Evolutionary conservation across 2,113 vertebrate species (phyloP).

Genomic region (Phodopus roborovskii): DNA sequence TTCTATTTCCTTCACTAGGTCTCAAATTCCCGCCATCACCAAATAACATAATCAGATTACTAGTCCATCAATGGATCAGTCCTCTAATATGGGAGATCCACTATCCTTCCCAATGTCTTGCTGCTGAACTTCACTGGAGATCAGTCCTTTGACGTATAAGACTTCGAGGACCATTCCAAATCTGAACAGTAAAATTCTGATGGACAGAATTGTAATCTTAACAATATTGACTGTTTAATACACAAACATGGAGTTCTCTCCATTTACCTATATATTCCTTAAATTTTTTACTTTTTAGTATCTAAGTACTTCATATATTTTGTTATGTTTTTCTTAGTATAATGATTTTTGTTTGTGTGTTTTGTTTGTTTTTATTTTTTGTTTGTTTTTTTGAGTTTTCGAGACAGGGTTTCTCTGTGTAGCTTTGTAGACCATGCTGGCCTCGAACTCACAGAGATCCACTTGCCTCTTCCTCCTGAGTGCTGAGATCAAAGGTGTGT

Average conservation of each 20-base stretch:
- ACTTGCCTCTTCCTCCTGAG: too few species aligned
- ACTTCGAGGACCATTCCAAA: neutral
- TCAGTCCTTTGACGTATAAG: neutral
- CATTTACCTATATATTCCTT: neutral
- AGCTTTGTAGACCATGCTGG: too few species aligned
- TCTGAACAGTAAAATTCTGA: neutral
- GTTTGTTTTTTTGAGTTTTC: too few species aligned
- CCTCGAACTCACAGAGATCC: too few species aligned
- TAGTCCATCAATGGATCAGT: neutral
- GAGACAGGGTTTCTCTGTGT: too few species aligned
- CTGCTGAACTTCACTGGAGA: neutral
- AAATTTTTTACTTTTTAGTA: neutral
- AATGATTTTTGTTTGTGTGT: too few species aligned
- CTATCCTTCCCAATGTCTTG: neutral
- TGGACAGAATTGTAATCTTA: neutral
- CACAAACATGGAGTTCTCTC: neutral
- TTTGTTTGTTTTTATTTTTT: too few species aligned
- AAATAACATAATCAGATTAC: neutral
- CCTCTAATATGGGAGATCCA: neutral
- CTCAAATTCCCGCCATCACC: neutral
- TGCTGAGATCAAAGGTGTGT: too few species aligned
- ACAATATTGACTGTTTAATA: neutral
- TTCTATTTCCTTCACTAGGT: neutral
- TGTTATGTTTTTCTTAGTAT: neutral
- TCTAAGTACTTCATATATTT: constrained; percentile 7